These are phyloP conservation scores for Gallinago nigripennis DNA, from an alignment of 2,797 vertebrate species.

Conservation along the genomic window DNA sequence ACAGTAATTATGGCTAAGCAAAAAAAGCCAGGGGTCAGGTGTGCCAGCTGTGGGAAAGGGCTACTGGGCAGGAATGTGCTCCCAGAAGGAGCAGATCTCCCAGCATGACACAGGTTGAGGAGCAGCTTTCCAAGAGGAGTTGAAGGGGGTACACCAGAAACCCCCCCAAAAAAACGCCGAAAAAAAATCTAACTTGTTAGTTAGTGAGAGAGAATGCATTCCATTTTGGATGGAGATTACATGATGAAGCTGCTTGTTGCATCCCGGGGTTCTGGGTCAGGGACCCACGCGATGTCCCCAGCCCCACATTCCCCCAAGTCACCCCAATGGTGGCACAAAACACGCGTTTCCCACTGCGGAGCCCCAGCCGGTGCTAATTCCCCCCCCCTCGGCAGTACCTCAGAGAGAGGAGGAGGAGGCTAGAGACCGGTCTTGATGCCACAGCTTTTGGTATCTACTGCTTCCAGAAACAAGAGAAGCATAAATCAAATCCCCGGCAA, in stretches of 20 bases:
- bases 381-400: fast-evolving
- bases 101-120: background rate
- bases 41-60: background rate
- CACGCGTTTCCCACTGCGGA: fast-evolving
- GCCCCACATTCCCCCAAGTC: background rate
- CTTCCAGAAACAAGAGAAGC: background rate
- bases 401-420: background rate
- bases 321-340: fast-evolving
- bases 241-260: background rate
- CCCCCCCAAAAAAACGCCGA: no score
- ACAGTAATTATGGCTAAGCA: background rate
- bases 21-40: background rate
- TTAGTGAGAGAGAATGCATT: background rate
- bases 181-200: background rate
- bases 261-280: background rate
- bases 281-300: background rate
- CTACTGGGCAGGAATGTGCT: background rate
- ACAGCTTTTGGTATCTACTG: background rate
- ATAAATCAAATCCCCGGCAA: background rate
- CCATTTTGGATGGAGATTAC: background rate
- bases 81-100: background rate
- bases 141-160: background rate
- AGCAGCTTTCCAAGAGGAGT: background rate
- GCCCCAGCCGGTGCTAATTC: background rate
- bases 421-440: background rate